Base-by-base conservation (phyloP, 2,888 invertebrate genomes). In the Aporophyla lueneburgensis region DNA sequence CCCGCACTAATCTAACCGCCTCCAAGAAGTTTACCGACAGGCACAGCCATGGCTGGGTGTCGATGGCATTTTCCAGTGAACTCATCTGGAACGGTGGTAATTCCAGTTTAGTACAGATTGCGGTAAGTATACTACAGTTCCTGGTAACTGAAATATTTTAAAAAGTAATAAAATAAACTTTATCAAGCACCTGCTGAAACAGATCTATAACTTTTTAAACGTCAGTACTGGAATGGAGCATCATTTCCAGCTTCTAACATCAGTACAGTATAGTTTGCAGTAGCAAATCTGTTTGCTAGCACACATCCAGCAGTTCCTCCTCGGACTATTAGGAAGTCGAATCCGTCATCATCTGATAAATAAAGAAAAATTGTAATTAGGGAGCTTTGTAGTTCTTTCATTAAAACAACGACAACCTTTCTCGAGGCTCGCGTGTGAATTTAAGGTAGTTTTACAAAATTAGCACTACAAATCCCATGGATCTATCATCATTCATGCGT, bases 301-400 rank as follows among this genome's bases (percentile, higher is more conserved):
- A 80, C 69, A 80, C 79, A 80, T 16, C 74, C 79, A 46, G 80
- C 79, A 5, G 79, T 69, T 5, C 80, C 74, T 19, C 80, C 56
- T 43, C 74, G 69, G 19, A 16, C 40, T 10, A 74, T 61, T 19
- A 80, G 12, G 21, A 80, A 79, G n/a, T 79, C 80, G 6, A 74
- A 74, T 63, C 59, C 53, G 27, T 65, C 59, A 21, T 12, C 27
- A 66, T 74, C 79, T 79, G 24, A 14, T 46, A 19, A 21, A 2
- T 16, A 27, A 59, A 0, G 51, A 46, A 40, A 49, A 10, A 0
- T 21, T 33, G 19, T 70, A n/a, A 21, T 19, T 56, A 14, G 9
- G 5, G 24, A 19, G 2, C 4, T 61, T 40, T 59, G 5, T 61
- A 40, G 6, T n/a, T 56, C 19, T 19, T 58, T 27, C 10, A 46